phyloP scores from a whole-genome alignment of 2,888 invertebrate genomes.

The Coelopa pilipes region DNA sequence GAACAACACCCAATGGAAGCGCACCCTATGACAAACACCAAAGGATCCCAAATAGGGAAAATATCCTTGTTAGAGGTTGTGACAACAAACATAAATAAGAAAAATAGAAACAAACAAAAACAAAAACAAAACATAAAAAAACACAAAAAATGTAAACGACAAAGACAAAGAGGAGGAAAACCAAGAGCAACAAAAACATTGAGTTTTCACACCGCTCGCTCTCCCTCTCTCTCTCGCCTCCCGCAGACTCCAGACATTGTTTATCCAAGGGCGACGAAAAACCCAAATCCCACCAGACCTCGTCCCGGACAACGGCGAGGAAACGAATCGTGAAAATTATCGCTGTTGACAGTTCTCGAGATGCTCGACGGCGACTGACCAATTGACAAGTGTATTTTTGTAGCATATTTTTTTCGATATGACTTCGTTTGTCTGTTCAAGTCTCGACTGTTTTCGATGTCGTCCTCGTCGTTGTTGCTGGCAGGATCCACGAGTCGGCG shows the following conservation, averaged over 20 bases:
- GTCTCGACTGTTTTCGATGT: background rate
- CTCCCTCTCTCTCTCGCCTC: background rate
- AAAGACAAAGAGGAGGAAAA: too few species aligned
- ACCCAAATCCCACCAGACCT: background rate
- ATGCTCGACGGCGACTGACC: conserved; percentile 3
- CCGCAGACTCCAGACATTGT: background rate
- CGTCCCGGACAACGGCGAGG: background rate
- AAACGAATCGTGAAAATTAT: background rate
- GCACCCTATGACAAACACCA: background rate
- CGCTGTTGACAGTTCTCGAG: conserved; percentile 9
- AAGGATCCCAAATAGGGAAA: background rate
- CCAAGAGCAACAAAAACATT: too few species aligned
- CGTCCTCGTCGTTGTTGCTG: too few species aligned
- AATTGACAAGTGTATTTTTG: conserved; percentile 8
- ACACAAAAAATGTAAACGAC: too few species aligned
- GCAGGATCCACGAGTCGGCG: background rate
- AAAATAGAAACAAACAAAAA: background rate
- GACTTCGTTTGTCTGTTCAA: background rate
- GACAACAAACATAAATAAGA: conserved; percentile 5
- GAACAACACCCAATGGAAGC: too few species aligned
- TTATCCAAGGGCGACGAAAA: background rate
- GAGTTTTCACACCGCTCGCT: background rate
- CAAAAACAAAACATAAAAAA: background rate
- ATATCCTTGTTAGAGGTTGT: background rate
- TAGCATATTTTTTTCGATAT: background rate